Evolutionary conservation across 2,113 vertebrate species (phyloP).

Genomic region (Copsychus sechellarum): DNA sequence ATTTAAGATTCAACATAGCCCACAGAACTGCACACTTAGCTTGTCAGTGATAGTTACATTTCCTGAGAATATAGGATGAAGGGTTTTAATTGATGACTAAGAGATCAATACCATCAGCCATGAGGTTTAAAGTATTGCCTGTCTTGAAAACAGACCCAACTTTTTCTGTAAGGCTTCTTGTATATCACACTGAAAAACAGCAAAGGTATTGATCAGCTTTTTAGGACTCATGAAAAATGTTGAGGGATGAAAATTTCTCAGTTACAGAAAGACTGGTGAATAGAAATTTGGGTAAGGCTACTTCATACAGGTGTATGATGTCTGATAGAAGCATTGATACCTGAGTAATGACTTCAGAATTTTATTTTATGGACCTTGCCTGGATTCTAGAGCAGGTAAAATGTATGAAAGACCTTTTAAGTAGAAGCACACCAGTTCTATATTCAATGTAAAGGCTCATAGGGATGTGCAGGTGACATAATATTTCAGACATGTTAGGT

Average conservation of each 20-base stretch:
- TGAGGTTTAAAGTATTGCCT: neutral
- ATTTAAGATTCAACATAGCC: neutral
- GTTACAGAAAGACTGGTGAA: neutral
- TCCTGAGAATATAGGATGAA: neutral
- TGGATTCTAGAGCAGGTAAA: neutral
- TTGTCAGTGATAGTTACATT: neutral
- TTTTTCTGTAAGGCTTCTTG: neutral
- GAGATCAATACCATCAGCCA: neutral
- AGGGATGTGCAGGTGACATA: neutral
- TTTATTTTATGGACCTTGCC: neutral
- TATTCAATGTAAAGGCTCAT: neutral
- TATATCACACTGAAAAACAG: neutral
- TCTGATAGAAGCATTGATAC: neutral
- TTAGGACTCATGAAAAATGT: neutral
- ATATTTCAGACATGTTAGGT: neutral
- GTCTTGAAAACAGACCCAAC: neutral
- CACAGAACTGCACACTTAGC: neutral
- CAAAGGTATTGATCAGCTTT: neutral
- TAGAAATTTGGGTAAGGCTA: neutral
- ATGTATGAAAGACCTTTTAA: neutral
- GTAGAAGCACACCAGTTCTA: neutral
- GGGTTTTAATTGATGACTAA: neutral
- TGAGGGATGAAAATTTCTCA: neutral
- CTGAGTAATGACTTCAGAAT: neutral
- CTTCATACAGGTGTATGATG: neutral